Percentiles rank a stretch among this genome's conserved stretches.
phyloP scores from a whole-genome alignment of 2,888 invertebrate genomes.

The Tenthredo notha region DNA sequence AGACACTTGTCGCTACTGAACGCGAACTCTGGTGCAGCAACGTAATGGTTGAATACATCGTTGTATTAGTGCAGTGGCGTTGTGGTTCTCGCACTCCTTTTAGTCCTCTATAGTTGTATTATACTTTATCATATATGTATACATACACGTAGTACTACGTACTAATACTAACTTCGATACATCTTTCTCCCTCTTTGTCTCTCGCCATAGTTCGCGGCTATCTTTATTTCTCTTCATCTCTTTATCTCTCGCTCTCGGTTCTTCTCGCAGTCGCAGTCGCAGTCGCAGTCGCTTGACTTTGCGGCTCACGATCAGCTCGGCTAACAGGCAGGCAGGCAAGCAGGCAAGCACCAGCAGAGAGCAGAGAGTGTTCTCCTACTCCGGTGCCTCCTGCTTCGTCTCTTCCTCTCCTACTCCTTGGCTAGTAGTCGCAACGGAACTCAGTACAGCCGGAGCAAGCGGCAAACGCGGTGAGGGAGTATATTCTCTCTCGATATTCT shows the following conservation, averaged over 20 bases:
- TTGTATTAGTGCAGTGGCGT: background rate
- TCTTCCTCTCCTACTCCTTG: conserved; percentile 55
- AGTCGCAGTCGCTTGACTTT: conserved; percentile 23
- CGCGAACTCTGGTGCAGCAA: conserved; percentile 10
- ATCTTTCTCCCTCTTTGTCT: conserved; percentile 23
- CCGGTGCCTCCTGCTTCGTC: conserved; percentile 53
- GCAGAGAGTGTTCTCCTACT: conserved; percentile 59
- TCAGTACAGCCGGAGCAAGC: conserved; percentile 75
- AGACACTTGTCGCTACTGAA: conserved; percentile 47
- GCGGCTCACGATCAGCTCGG: conserved; percentile 7
- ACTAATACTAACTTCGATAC: background rate
- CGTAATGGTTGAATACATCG: conserved; percentile 5
- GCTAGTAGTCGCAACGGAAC: conserved; percentile 55
- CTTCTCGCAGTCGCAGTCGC: conserved; percentile 11
- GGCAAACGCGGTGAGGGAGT: conserved; percentile 71
- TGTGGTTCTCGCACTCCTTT: background rate
- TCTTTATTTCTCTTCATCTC: conserved; percentile 51
- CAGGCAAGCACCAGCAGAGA: background rate
- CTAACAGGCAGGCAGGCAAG: background rate
- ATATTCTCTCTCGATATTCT: conserved; percentile 35
- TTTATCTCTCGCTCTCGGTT: conserved; percentile 55
- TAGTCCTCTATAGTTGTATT: background rate
- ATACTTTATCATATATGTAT: background rate
- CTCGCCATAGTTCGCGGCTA: conserved; percentile 32
- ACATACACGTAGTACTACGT: background rate